Evolutionary conservation across 2,113 vertebrate species (phyloP), one percentile per base, ranked within the genome.

Genomic region (Phodopus roborovskii): DNA sequence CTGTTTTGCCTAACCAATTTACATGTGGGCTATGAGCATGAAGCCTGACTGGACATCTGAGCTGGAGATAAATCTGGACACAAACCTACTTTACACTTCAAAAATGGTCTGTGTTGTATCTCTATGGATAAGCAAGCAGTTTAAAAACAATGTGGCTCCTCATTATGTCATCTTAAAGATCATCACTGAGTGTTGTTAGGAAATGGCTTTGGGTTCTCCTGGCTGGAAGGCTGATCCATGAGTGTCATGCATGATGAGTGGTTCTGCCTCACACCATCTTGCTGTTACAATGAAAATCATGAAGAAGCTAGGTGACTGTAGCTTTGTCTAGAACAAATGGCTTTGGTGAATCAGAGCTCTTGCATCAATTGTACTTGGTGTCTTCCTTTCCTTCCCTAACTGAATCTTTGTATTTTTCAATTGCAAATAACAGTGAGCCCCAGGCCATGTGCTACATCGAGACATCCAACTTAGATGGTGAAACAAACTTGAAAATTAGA

Each of bases 391-490:
- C 74, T 88, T 73, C 48, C 36, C 28, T 53, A 26, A 53, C 91
- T 98, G 90, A 97, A 91, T 94, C 48, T 64, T 94, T 96, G 13
- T 96, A 82, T 91, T 97, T 98, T 90, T 97, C 88, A 42, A 93
- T 96, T 97, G 97, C 94, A 90, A 98, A 96, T 96, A 84, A 96
- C 98, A 99, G 99, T 98, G 99, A 99, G 97, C 99, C 99, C 15
- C 99, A 99, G 98, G 99, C 99, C 79, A 99, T 99, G 99, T 99
- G 99, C 98, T 99, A 99, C 98, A 99, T 99, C 45, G 99, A 99
- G 98, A 99, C 99, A 15, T 99, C 99, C 95, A 99, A 99, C 97
- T 97, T 99, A 98, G 99, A 99, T 95, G 99, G 99, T 96, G 99
- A 99, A 98, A 99, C 99, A 58, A 99, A 99, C 98, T 98, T 99